Evolutionary conservation across 2,797 vertebrate genomes (phyloP).

Genomic region (Halcyon badia): DNA sequence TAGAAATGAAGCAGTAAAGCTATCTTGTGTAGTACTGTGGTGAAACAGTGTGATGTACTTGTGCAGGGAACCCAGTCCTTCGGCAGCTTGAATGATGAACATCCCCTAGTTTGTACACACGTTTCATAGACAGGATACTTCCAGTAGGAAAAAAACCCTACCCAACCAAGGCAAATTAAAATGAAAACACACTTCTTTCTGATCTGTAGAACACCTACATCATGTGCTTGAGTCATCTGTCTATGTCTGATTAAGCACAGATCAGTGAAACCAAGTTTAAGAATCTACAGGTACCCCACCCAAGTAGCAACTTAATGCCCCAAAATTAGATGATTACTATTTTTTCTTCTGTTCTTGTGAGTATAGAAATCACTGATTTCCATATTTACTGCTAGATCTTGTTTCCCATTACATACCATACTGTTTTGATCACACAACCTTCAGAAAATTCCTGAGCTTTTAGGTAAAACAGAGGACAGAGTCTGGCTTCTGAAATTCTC

Average conservation of each 20-base stretch:
- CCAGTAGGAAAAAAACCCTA: neutral
- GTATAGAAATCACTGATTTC: neutral
- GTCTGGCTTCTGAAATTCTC: neutral
- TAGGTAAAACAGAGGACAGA: neutral
- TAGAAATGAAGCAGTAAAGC: neutral
- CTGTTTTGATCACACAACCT: neutral
- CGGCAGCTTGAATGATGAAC: neutral
- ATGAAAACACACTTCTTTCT: neutral
- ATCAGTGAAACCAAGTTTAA: neutral
- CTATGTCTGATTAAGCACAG: neutral
- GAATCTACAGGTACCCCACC: neutral
- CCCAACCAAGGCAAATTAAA: neutral
- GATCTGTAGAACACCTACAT: neutral
- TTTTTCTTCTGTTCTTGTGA: neutral
- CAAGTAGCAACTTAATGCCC: neutral
- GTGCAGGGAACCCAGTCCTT: neutral
- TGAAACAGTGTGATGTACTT: neutral
- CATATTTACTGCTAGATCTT: neutral
- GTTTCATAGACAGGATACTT: neutral
- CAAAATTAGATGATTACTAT: neutral
- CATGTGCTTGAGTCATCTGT: neutral
- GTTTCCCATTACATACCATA: neutral
- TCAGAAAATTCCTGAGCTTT: neutral
- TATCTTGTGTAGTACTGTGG: neutral
- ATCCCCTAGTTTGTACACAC: neutral